A percentile compares a stretch with the other conserved stretches of the same genome.
Evolutionary conservation across 2,888 invertebrate genomes (phyloP).

Genomic region (Limnephilus lunatus): DNA sequence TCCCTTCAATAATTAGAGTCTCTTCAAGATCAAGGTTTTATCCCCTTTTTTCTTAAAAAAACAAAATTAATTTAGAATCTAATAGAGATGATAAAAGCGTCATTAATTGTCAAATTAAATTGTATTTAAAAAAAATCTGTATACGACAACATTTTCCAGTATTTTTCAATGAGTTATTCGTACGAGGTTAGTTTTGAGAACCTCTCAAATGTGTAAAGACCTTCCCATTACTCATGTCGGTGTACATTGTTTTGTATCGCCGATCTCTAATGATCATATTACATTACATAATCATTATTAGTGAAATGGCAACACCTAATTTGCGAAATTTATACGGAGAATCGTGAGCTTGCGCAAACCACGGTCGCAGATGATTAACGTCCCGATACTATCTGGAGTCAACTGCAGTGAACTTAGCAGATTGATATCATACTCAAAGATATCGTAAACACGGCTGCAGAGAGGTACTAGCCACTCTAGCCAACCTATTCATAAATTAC

Average conservation of each 20-base stretch:
- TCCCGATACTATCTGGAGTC: background rate
- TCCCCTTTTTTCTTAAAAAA: background rate
- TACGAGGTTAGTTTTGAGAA: background rate
- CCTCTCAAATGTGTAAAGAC: background rate
- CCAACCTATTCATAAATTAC: background rate
- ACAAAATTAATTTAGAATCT: too few species aligned
- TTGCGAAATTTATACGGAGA: conserved; percentile 2
- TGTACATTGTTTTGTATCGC: background rate
- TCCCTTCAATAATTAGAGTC: background rate
- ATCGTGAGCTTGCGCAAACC: background rate
- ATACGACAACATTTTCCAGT: background rate
- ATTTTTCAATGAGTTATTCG: background rate
- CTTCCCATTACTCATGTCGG: background rate
- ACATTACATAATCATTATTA: background rate
- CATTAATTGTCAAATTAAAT: too few species aligned
- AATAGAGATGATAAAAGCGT: too few species aligned
- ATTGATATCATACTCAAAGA: background rate
- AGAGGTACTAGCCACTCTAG: background rate
- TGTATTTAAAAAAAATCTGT: too few species aligned
- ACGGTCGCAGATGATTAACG: background rate
- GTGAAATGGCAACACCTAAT: background rate
- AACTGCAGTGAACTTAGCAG: conserved; percentile 1
- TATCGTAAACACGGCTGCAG: background rate
- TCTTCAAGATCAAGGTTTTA: background rate
- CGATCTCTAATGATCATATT: conserved; percentile 2